Evolutionary conservation across 2,113 vertebrate genomes (phyloP), one percentile per base, ranked within the genome.

Genomic region (Heterotis niloticus): DNA sequence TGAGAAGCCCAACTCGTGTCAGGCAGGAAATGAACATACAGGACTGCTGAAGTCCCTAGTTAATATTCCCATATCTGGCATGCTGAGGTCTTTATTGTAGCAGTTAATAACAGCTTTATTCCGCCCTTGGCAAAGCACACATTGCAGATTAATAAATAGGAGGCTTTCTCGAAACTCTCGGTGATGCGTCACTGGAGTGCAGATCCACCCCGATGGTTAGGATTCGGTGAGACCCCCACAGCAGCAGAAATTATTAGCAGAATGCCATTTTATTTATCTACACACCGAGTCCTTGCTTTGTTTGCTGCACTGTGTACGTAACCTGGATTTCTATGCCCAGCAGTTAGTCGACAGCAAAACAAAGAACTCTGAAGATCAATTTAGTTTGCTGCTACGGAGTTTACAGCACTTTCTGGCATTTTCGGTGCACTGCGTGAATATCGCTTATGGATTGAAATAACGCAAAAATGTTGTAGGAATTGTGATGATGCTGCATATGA

Each of bases 21-120:
- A 81, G 14, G 28, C 84, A 79, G 76, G 56, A n/a, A 73, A 78
- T 78, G 74, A 87, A 75, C 81, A 79, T 79, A 76, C 78, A 82
- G n/a, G 72, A 59, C 81, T 88, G 89, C 87, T 88, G 81, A 84
- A 84, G 82, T 86, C 82, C 75, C 81, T 79, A 23, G 82, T 83
- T 85, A 86, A 88, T 87, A 81, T 57, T 54, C 52, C 44, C 28
- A 54, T 54, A 28, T 65, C 70, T 29, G 78, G 81, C 77, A n/a
- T 56, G 26, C 69, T 56, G 70, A 24, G 56, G 70, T 62, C 72
- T 52, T 71, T 80, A 65, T 23, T 81, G 56, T 64, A 59, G 73
- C 79, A 76, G 76, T 86, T 84, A 87, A 86, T 81, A 86, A 88
- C 88, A 87, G 78, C 12, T 77, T 81, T 20, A 79, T 82, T 79